Evolutionary conservation across 2,797 vertebrate genomes (phyloP).

Genomic region (Poecilia picta): DNA sequence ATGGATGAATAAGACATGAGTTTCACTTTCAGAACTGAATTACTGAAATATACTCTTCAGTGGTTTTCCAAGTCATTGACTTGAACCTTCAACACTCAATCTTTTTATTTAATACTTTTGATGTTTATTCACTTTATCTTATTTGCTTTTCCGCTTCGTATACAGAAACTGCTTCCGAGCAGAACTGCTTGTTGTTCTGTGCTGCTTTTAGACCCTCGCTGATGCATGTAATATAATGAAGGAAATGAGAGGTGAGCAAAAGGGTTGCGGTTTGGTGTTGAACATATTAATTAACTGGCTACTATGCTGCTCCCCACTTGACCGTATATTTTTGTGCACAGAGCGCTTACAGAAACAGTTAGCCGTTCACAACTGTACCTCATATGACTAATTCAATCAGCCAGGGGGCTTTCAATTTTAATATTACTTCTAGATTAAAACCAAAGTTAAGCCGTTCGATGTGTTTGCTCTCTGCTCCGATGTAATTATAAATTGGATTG

Average conservation of each 20-base stretch:
- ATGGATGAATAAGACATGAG: not conserved
- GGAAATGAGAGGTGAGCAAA: conserved; percentile 11
- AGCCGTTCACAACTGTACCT: not conserved
- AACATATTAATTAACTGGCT: conserved; percentile 11
- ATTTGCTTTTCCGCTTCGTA: not conserved
- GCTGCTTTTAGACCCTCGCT: not conserved
- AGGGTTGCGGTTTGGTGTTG: not conserved
- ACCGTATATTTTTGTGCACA: not conserved
- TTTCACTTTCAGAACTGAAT: not conserved
- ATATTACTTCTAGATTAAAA: not conserved
- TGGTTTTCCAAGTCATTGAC: not conserved
- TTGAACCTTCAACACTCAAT: not conserved
- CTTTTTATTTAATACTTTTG: not conserved
- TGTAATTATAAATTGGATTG: too few species aligned
- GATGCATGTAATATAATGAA: not conserved
- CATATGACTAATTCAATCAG: conserved; percentile 7
- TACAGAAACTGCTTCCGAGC: not conserved
- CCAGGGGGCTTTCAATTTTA: not conserved
- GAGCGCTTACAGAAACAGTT: not conserved
- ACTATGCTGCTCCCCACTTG: not conserved
- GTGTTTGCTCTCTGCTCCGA: not conserved
- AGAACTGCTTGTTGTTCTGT: not conserved
- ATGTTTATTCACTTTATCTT: not conserved
- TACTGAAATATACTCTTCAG: not conserved
- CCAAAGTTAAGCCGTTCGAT: not conserved